Percentiles rank a stretch among this genome's conserved stretches.
Evolutionary conservation across 2,797 vertebrate species (phyloP).

Genomic region (Gallinago stenura): DNA sequence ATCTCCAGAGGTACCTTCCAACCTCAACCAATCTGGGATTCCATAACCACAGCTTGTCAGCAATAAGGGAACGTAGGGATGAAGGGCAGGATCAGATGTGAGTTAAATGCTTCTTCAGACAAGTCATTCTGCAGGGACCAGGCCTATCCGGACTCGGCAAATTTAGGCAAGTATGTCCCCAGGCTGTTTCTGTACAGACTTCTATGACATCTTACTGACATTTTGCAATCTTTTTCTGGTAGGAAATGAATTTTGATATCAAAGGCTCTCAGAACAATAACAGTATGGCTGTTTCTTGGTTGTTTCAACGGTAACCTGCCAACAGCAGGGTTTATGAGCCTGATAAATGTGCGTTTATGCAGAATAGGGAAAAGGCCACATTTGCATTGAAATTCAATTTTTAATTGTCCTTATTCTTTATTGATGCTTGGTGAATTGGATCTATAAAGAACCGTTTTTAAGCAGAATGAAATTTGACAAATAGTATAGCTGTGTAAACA

Average conservation of each 20-base stretch:
- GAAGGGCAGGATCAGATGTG: background rate
- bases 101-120: background rate
- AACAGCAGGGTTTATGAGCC: slow-evolving; percentile 60
- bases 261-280: slow-evolving; percentile 71
- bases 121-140: background rate
- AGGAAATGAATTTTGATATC: slow-evolving; percentile 70
- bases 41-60: background rate
- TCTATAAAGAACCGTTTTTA: slow-evolving; percentile 69
- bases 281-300: slow-evolving; percentile 43
- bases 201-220: slow-evolving; percentile 53
- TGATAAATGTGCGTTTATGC: slow-evolving; percentile 78
- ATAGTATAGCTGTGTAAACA: slow-evolving; percentile 68
- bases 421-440: slow-evolving; percentile 74
- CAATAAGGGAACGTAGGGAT: background rate
- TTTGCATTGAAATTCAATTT: slow-evolving; percentile 84
- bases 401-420: slow-evolving; percentile 83
- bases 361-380: slow-evolving; percentile 83
- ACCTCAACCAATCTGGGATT: background rate
- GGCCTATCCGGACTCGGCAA: background rate
- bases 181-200: background rate
- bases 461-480: slow-evolving; percentile 62
- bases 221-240: slow-evolving; percentile 64
- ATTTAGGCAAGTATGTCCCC: background rate
- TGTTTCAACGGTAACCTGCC: slow-evolving; percentile 69
- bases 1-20: background rate